Base-by-base conservation (phyloP, 1,140 invertebrate genomes). In the Aphelenchoides avenae region DNA sequence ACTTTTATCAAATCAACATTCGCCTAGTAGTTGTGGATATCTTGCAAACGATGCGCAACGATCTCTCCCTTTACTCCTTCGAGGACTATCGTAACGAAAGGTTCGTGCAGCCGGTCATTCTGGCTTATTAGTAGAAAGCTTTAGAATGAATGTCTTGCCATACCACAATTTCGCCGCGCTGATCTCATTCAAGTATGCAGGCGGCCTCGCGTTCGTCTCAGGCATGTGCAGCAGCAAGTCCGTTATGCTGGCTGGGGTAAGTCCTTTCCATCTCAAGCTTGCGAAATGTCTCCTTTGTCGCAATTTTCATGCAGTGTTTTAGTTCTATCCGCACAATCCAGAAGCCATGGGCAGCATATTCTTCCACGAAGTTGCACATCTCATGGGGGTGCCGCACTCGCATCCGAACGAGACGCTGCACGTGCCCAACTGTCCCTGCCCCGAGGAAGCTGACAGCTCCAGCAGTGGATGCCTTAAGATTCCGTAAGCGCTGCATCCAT, bases 311-410 rank as follows among this genome's bases (percentile, higher is more conserved):
- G 30, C 6, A 34, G 44, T 61, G 54, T n/a, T 56, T 39, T 42
- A 71, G 68, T 75, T 71, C 52, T 73, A 77, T 49, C 71, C 74
- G 9, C 62, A 75, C 36, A 66, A 77, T 33, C 71, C 71, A 18
- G 53, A 68, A 40, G 71, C 64, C 29, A 76, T 73, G 74, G 73
- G 68, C 11, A 42, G 52, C 27, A 73, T 73, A 15, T 75, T 77
- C 52, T 73, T 73, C 55, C 71, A 73, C 33, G 71, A 73, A 41
- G 59, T 74, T n/a, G 52, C 56, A 18, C 70, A 76, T 33, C 56
- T 75, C 3, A 20, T 75, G 2, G 70, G 71, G 18, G 64, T 73
- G 3, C 64, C 71, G 3, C 71, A 73, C 44, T 20, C 46, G 20
- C 47, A 50, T 15, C 24, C 50, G 4, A 68, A 70, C 46, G 57